Evolutionary conservation across 2,888 invertebrate species (phyloP), one percentile per base, ranked within the genome.

Genomic region (Ptilodon capucinus): DNA sequence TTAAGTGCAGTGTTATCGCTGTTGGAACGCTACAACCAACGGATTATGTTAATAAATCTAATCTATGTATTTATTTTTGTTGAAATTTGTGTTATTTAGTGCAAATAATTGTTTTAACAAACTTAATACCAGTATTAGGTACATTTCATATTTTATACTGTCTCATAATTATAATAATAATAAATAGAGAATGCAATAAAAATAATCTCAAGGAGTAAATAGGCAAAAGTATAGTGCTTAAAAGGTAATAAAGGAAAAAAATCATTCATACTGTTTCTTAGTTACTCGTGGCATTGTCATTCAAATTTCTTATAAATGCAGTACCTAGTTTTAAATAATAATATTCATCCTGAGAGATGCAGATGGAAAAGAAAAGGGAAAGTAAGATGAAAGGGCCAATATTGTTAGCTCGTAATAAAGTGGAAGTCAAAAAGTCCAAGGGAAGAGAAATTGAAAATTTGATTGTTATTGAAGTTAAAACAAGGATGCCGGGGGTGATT

Each of bases 1-100:
- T 81, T 75, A 86, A 84, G 84, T 19, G 38, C 88, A 89, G 87
- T 89, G 89, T 89, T 89, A 89, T 83, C 86, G 86, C 76, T 82
- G 75, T 77, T 75, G 78, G 72, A 71, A 82, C 81, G 80, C 79
- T 72, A 78, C 76, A 79, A 78, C 78, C 81, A 81, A 82, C 79
- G 78, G 76, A 69, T 68, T 14, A 70, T 79, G 79, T 83, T 83
- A 81, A 74, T 78, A 73, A 68, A 74, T 71, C 75, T 82, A 82
- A 75, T 75, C 81, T 76, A 79, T 67, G 62, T 58, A 64, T 59
- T 64, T 76, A 80, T 64, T 73, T 69, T 79, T 71, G 80, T 85
- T 80, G 78, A 76, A 72, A 77, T 74, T n/a, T 52, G 73, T 81
- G 81, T 84, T 86, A 84, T 86, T 82, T 76, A 80, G 85, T 88